Evolutionary conservation across 2,888 invertebrate species (phyloP), one percentile per base, ranked within the genome.

Genomic region (Philaethria dido): DNA sequence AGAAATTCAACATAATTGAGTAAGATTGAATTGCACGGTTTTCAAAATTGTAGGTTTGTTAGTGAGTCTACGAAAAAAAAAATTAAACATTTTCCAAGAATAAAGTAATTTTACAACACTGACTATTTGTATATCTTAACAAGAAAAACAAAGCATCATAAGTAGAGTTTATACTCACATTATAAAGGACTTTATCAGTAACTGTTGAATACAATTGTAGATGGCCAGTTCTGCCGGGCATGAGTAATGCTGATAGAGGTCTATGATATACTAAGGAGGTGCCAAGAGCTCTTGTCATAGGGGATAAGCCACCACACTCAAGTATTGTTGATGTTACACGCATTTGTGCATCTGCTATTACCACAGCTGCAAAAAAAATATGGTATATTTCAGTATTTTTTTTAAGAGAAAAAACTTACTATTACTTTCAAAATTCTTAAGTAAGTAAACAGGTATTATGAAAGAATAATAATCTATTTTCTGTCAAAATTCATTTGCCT

Each of bases 241-340:
- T 82, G 13, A 93, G 76, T 8, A 93, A 74, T 0, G 89, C 88
- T 0, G 80, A 80, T 0, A 86, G 73, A 0, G 80, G 79, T 18
- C 78, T 78, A 70, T 86, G 82, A 77, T 85, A 85, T 18, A 88
- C 75, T 0, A 93, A 79, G 1, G 84, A 78, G 0, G 86, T 80
- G 29, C 87, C 87, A 1, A 85, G 72, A 0, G 86, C 82, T 1
- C 85, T 82, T 64, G 81, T 83, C 3, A 75, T 77, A 0, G 88
- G 85, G 0, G 92, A 88, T 45, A 92, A 72, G 0, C 93, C 93
- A 0, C 93, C 93, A 68, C 92, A 91, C 70, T 93, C 93, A 3
- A 92, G 72, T 1, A 93, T 84, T 0, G 93, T 93, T 29, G 84
- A 80, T 6, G 82, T 79, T 0, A 89, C 86, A 3, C 80, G 84